Conservation (phyloP, 1,140 invertebrate genomes). For the Diuraphis noxia region DNA sequence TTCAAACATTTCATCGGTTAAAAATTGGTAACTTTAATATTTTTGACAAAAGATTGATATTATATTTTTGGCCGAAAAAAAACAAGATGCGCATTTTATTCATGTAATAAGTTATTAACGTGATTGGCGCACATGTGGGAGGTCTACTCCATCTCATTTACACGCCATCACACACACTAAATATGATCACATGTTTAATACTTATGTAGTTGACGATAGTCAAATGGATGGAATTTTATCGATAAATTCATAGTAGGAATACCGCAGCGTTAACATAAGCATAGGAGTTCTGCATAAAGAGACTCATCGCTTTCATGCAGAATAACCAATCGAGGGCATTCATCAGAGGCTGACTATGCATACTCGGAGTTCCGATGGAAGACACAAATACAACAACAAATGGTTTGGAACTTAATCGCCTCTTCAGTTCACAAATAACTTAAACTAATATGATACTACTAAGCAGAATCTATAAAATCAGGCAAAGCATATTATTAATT, state of each 20-base stretch:
- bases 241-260: neutral
- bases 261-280: neutral
- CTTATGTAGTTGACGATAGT: neutral
- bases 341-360: too few relatives aligned
- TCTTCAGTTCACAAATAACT: neutral
- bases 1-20: too few relatives aligned
- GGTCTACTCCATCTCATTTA: too few relatives aligned
- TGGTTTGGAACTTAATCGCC: neutral
- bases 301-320: neutral
- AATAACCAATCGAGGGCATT: neutral
- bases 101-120: too few relatives aligned
- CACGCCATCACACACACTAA: too few relatives aligned
- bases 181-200: too few relatives aligned
- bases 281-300: too few relatives aligned
- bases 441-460: neutral
- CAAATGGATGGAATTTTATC: neutral
- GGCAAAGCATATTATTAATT: neutral
- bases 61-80: too few relatives aligned
- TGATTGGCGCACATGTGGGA: too few relatives aligned
- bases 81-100: too few relatives aligned
- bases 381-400: neutral
- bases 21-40: too few relatives aligned
- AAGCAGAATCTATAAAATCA: neutral
- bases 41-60: too few relatives aligned
- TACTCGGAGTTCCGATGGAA: neutral